Evolutionary conservation across 2,113 vertebrate species (phyloP), one percentile per base, ranked within the genome.

Genomic region (Actinemys pallida): DNA sequence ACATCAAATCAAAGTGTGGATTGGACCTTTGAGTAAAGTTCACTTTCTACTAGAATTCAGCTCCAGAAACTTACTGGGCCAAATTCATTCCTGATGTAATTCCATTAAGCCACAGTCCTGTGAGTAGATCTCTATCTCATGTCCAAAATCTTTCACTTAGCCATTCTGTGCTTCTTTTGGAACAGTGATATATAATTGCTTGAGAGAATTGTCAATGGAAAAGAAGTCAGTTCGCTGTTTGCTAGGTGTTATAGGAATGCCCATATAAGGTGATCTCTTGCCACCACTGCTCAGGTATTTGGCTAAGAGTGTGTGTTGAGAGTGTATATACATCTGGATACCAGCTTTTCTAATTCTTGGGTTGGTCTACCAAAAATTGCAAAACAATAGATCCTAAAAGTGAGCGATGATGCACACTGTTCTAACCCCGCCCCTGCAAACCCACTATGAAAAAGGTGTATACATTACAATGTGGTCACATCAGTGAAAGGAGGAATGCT

Each of bases 241-340:
- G 1, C 84, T 92, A 56, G 81, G 65, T 82, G 93, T 94, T 91
- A 96, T 95, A 95, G 86, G 90, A 84, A 97, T 52, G 75, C 81
- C 96, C 93, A 94, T 95, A 97, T 96, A 96, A 94, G 94, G 96
- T 86, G 89, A 94, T 95, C 81, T 93, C 81, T 45, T 78, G 93
- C 72, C 69, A 94, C 42, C 49, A 72, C n/a, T 0, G 2, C 52
- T 96, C 75, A 78, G 27, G 45, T 47, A 29, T 49, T 95, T 88
- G 93, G 92, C 88, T 57, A 81, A 69, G 65, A 88, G 19, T 7
- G 0, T 89, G 22, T 80, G 79, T 65, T 94, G 78, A 89, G 76
- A 81, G 90, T 81, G 84, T 49, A 31, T 57, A 53, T 92, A 94
- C 90, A 95, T 96, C 96, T 97, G 96, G 95, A 93, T 96, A 91